These are phyloP conservation scores for Heterodera filipjevi DNA, from an alignment of 2,888 invertebrate species.

Conservation along the genomic window DNA sequence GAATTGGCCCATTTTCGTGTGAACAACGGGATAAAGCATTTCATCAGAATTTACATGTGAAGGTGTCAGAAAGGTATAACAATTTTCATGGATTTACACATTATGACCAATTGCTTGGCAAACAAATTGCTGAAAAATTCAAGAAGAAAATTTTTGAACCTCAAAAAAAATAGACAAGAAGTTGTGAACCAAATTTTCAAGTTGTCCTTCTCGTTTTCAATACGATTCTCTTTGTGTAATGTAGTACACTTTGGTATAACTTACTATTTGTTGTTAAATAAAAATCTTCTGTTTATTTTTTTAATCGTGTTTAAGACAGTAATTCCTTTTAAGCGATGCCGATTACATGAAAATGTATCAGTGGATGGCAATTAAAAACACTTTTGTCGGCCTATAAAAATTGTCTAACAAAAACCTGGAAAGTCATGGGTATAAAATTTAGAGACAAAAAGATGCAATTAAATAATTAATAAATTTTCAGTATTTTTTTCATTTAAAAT, in stretches of 20 bases:
- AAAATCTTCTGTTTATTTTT: too few relatives aligned
- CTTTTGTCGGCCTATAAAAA: too few relatives aligned
- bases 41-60: background rate
- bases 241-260: too few relatives aligned
- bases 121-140: background rate
- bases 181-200: background rate
- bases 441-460: too few relatives aligned
- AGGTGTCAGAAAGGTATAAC: too few relatives aligned
- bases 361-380: too few relatives aligned
- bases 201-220: background rate
- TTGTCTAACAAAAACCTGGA: too few relatives aligned
- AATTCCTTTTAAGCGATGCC: too few relatives aligned
- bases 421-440: too few relatives aligned
- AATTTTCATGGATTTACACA: background rate
- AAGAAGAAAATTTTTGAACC: background rate
- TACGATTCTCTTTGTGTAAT: background rate
- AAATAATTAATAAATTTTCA: background rate
- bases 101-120: background rate
- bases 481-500: background rate
- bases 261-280: too few relatives aligned
- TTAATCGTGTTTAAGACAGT: too few relatives aligned
- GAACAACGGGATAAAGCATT: background rate
- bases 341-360: too few relatives aligned
- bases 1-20: background rate
- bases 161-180: background rate